Base-by-base conservation (phyloP, 2,888 invertebrate species). In the Mactromeris polynyma region DNA sequence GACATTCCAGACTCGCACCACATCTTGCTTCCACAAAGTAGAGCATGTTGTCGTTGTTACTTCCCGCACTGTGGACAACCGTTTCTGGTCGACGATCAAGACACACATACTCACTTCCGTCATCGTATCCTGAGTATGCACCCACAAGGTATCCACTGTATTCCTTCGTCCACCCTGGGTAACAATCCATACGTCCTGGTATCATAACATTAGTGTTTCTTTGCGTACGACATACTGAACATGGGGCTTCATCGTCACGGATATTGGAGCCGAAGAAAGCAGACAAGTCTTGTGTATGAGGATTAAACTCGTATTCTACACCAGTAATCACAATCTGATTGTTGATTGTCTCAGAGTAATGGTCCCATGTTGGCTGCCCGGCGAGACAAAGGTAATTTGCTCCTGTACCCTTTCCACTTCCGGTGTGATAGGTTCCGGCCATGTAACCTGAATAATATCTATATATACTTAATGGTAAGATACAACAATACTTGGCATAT, bases 21-120 rank as follows among this genome's bases (percentile, higher is more conserved):
- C 90, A 90, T 26, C 33, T 36, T 33, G 82, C 82, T 54, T 90
- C 89, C 26, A 90, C 87, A 33, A 90, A 85, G 73, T 87, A 87
- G 2, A 90, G 69, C 69, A 54, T 33, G 31, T 90, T 90, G 11
- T 85, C 83, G 38, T 85, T 36, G 73, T 90, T 51, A 69, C 19
- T 14, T 19, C 54, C 26, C 0, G 36, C 85, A 36, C 85, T 83
- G 38, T 79, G 51, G 2, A 69, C 69, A 26, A 90, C 85, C 19
- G 46, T 80, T 40, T 90, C 90, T 40, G 90, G 87, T 26, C 86
- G 79, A 4, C 87, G 83, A 73, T 90, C 90, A 1, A 90, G 81
- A 40, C 90, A 90, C 0, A 85, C 83, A 46, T 87, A 86, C 26
- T 85, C 83, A 4, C 85, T 51, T 0, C 38, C 81, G 40, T 81